These are phyloP conservation scores for Diplodus puntazzo DNA, from an alignment of 2,797 vertebrate genomes.

Conservation along the genomic window DNA sequence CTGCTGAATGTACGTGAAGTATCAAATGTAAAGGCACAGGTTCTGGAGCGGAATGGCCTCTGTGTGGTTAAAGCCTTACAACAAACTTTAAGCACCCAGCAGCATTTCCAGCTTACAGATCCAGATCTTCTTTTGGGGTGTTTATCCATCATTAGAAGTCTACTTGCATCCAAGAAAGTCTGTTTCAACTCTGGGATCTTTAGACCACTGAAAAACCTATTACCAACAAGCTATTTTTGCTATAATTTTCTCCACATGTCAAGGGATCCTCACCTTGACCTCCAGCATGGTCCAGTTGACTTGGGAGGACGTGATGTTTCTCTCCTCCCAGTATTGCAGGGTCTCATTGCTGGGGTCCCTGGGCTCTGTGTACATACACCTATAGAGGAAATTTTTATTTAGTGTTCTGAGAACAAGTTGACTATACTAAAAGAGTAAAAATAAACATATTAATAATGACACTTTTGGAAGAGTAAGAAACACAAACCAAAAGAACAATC, in stretches of 20 bases:
- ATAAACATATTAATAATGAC: neutral
- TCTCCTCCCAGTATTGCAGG: slow-evolving; percentile 88
- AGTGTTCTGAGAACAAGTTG: neutral
- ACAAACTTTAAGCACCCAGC: too few relatives aligned
- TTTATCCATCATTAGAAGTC: slow-evolving; percentile 10
- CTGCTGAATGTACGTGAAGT: too few relatives aligned
- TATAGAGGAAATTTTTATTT: slow-evolving; percentile 64
- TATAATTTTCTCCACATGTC: neutral
- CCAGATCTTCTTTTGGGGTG: neutral
- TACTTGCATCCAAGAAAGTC: neutral
- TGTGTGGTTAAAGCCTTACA: too few relatives aligned
- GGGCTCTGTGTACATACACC: slow-evolving; percentile 93
- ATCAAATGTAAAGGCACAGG: too few relatives aligned
- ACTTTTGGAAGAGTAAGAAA: neutral
- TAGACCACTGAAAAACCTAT: neutral
- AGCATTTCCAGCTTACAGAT: slow-evolving; percentile 1
- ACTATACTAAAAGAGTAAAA: neutral
- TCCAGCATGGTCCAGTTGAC: slow-evolving; percentile 94
- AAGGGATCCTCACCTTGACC: slow-evolving; percentile 82
- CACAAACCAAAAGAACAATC: neutral
- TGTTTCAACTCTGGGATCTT: neutral
- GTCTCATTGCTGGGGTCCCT: slow-evolving; percentile 93
- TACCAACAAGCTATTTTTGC: neutral
- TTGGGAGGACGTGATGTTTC: slow-evolving; percentile 90
- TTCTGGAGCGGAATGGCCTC: too few relatives aligned